phyloP scores from a whole-genome alignment of 2,888 invertebrate species.

The Megalurothrips usitatus region DNA sequence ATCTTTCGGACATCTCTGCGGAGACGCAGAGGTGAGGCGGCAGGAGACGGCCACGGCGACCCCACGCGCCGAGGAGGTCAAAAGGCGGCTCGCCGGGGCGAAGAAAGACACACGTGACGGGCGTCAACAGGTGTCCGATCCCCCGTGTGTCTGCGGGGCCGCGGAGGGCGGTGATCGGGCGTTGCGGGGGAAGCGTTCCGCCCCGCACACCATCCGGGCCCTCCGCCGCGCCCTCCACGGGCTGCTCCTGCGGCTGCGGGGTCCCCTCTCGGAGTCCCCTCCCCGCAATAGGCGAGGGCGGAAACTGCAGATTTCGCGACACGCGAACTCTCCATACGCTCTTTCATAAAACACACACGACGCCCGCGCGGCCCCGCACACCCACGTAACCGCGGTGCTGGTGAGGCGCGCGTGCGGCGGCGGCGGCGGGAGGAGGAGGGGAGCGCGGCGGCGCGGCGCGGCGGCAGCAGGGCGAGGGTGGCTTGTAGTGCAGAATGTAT shows the following conservation, averaged over 20 bases:
- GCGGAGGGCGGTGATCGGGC: not conserved
- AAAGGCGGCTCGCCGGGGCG: no score
- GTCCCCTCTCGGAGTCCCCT: not conserved
- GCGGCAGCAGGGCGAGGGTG: not conserved
- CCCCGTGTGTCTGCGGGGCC: not conserved
- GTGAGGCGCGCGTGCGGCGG: no score
- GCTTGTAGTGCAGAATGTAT: constrained; percentile 11
- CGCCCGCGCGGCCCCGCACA: not conserved
- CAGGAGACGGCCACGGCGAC: no score
- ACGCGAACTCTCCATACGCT: constrained; percentile 8
- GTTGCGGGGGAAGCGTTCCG: not conserved
- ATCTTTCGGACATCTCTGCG: no score
- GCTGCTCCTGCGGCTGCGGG: not conserved
- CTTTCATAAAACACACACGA: constrained; percentile 23
- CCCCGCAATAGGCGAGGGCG: not conserved
- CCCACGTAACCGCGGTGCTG: not conserved
- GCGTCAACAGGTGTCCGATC: not conserved
- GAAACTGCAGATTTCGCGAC: constrained; percentile 22
- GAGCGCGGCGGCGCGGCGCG: not conserved
- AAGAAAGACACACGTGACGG: not conserved
- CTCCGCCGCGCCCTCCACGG: not conserved
- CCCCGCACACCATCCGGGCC: not conserved
- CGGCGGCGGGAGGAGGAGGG: not conserved
- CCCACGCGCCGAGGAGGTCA: no score
- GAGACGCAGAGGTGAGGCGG: no score